Conservation (phyloP, 2,113 vertebrate genomes). For the Anguilla japonica region DNA sequence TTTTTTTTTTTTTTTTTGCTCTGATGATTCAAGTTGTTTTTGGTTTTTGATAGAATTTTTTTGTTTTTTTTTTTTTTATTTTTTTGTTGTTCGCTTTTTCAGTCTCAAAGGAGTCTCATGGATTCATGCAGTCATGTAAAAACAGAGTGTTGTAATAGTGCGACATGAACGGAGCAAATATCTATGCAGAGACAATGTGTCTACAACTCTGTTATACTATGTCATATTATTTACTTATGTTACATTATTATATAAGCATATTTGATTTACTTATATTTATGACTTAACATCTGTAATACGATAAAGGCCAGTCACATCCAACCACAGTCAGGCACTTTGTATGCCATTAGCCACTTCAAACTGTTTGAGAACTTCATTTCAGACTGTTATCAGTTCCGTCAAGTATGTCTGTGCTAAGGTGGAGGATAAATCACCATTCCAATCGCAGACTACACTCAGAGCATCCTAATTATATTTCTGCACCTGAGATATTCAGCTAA, state of each 20-base stretch:
- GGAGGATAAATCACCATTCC: background rate
- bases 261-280: no score
- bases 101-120: background rate
- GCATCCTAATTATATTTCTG: background rate
- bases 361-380: background rate
- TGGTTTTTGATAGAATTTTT: background rate
- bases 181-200: constrained; percentile 9
- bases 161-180: constrained; percentile 11
- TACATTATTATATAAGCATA: no score
- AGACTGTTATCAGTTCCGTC: background rate
- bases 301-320: background rate
- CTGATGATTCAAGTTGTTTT: background rate
- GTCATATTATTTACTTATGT: no score
- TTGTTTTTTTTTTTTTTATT: background rate
- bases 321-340: background rate
- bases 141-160: constrained; percentile 19
- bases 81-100: background rate
- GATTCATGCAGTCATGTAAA: constrained; percentile 7
- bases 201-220: background rate
- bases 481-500: background rate
- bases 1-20: background rate
- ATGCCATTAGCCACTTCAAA: background rate
- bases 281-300: background rate
- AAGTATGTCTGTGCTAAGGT: background rate
- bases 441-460: background rate